Percentiles rank a stretch among this genome's conserved stretches.
phyloP scores from a whole-genome alignment of 2,797 vertebrate species.

The Ctenopoma multispine region DNA sequence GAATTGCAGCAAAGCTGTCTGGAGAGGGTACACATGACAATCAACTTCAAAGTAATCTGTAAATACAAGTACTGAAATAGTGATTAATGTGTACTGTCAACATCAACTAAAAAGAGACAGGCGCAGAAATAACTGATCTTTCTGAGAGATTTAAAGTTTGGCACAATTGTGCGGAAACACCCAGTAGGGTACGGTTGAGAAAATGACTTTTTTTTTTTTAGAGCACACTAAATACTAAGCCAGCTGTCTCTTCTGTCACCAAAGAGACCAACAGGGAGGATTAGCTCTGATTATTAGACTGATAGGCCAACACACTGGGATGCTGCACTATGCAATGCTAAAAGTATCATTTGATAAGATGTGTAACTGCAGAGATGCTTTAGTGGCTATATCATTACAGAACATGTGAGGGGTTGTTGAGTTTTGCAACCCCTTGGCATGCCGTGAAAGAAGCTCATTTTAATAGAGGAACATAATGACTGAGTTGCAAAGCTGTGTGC shows the following conservation, averaged over 20 bases:
- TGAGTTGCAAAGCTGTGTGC: constrained; percentile 19
- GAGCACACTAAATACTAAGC: constrained; percentile 69
- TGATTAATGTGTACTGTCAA: constrained; percentile 74
- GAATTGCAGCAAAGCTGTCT: constrained; percentile 69
- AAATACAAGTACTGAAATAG: constrained; percentile 59
- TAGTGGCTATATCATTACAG: constrained; percentile 39
- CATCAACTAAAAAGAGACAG: constrained; percentile 64
- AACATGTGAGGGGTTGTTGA: constrained; percentile 22
- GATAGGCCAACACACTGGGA: constrained; percentile 81
- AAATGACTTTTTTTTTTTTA: constrained; percentile 55
- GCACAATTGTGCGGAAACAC: constrained; percentile 71
- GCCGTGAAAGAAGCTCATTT: constrained; percentile 29
- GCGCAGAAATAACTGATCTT: constrained; percentile 74
- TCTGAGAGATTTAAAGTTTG: constrained; percentile 79
- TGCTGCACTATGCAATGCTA: constrained; percentile 76
- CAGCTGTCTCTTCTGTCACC: constrained; percentile 87
- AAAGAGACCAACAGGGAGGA: constrained; percentile 84
- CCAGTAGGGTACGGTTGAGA: constrained; percentile 63
- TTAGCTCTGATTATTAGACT: constrained; percentile 84
- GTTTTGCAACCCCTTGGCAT: constrained; percentile 32
- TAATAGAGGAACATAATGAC: constrained; percentile 30
- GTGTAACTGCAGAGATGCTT: constrained; percentile 75
- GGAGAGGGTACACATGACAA: constrained; percentile 47
- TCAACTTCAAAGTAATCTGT: constrained; percentile 70
- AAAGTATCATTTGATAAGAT: constrained; percentile 82